Base-by-base conservation (phyloP, 2,888 invertebrate species). In the Agrotis puta region DNA sequence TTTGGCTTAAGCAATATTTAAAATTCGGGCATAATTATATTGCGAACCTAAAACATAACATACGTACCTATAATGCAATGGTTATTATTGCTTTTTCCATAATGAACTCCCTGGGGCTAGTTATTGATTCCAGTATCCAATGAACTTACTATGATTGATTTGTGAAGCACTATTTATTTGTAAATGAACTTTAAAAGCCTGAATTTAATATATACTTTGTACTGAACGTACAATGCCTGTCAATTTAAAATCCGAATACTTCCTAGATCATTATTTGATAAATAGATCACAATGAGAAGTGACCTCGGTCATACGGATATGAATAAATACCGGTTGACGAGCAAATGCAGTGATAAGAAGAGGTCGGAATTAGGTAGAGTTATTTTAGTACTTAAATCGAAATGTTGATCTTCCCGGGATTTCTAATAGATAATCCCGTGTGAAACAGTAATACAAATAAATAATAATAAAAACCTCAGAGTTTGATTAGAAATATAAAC, bases 271-370 rank as follows among this genome's bases (percentile, higher is more conserved):
- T 51, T 47, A 59, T 47, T 47, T 24, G 16, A 22, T 22, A 22
- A 16, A 50, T 45, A 24, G 14, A 56, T 54, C 20, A 77, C 56
- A 70, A 70, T 56, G 27, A 64, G 50, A 47, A 18, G 18, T 71
- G 54, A 64, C 47, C 54, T 78, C 72, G 64, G n/a, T 33, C 13
- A n/a, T 61, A 47, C 47, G 64, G 56, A 56, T 59, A 22, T 47
- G 24, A 50, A 14, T 13, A 51, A n/a, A n/a, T 20, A 27, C 11
- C 16, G 39, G 24, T 39, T 7, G 6, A 47, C 18, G 4, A 64
- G 48, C 50, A 50, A 11, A n/a, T n/a, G 24, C n/a, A 4, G n/a
- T n/a, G n/a, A n/a, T n/a, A n/a, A n/a, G n/a, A n/a, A n/a, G n/a
- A n/a, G n/a, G n/a, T n/a, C n/a, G n/a, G n/a, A n/a, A n/a, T n/a